Percentiles rank a stretch among this genome's conserved stretches.
Evolutionary conservation across 1,140 invertebrate species (phyloP).

Genomic region (Bilobella aurantiaca): DNA sequence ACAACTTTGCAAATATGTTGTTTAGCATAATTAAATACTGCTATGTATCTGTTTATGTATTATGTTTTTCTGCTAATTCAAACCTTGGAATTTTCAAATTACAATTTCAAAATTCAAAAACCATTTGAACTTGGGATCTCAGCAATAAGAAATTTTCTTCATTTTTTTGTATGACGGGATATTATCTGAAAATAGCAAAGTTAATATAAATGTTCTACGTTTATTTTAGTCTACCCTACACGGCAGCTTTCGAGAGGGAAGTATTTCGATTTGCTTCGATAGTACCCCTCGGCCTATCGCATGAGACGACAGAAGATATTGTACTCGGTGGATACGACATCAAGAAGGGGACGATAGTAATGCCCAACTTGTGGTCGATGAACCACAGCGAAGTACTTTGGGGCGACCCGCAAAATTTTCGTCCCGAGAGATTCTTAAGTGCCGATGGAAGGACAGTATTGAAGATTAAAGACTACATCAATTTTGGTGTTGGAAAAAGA

Average conservation of each 20-base stretch:
- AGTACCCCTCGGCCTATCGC: slow-evolving; percentile 1
- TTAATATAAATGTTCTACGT: neutral
- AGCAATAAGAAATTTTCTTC: too few species aligned
- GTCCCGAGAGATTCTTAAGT: slow-evolving; percentile 43
- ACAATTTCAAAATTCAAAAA: too few species aligned
- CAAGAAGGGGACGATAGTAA: slow-evolving; percentile 38
- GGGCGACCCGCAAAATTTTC: slow-evolving; percentile 41
- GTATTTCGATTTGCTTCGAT: slow-evolving; percentile 8
- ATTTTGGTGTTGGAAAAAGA: slow-evolving; percentile 14
- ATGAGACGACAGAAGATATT: slow-evolving; percentile 21
- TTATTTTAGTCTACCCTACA: slow-evolving; percentile 39
- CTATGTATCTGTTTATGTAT: too few species aligned
- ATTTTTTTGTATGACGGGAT: too few species aligned
- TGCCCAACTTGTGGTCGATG: slow-evolving; percentile 41
- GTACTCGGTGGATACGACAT: slow-evolving; percentile 37
- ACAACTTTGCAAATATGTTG: too few species aligned
- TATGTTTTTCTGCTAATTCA: too few species aligned
- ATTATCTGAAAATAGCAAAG: too few species aligned
- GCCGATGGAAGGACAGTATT: slow-evolving; percentile 16
- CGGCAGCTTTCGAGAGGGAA: slow-evolving; percentile 21
- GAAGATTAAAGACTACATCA: slow-evolving; percentile 6
- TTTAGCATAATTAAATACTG: too few species aligned
- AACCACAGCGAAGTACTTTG: slow-evolving; percentile 39
- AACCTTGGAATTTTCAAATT: too few species aligned
- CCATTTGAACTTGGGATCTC: too few species aligned